Base-by-base conservation (phyloP, 1,140 invertebrate species). In the Carposina sasakii region DNA sequence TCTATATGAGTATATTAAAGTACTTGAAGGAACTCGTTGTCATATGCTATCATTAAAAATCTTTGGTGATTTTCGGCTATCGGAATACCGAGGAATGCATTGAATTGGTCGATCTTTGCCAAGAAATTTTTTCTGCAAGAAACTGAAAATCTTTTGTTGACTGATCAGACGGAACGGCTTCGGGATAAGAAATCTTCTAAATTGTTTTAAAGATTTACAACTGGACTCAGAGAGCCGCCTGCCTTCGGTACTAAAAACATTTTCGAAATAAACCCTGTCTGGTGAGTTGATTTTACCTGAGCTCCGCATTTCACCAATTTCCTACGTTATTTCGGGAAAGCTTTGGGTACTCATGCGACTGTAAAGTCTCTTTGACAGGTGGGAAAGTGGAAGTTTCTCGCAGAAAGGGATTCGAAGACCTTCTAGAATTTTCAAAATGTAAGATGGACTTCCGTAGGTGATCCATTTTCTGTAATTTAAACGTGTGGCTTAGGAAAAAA, bases 81-180 rank as follows among this genome's bases (percentile, higher is more conserved):
- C 10, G 52, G 52, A 9, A 54, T 36, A 45, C 86, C 59, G 60
- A 88, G 88, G 48, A 76, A 54, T n/a, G 48, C 52, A 16, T 54
- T 49, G 17, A 49, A 54, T 41, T 54, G 19, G 24, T 67, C 60
- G 23, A 71, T 45, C 23, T 51, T 37, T n/a, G 46, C 37, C 54
- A 64, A 44, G 46, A 48, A 62, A 45, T 67, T 46, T 54, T 9
- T 22, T 15, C 23, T 53, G 31, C 15, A 48, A 21, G 24, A 47
- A 53, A 15, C 39, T 24, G 22, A 31, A 44, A 19, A 52, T 24
- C 22, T 39, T 45, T 15, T 26, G 23, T 21, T 52, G 43, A 20
- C 23, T 39, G 21, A 52, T 31, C 2, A 54, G 40, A 16, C 36
- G 26, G 21, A 54, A 54, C 16, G 21, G 21, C 21, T 28, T 36